Evolutionary conservation across 2,113 vertebrate species (phyloP), one percentile per base, ranked within the genome.

Genomic region (Centrocercus urophasianus): DNA sequence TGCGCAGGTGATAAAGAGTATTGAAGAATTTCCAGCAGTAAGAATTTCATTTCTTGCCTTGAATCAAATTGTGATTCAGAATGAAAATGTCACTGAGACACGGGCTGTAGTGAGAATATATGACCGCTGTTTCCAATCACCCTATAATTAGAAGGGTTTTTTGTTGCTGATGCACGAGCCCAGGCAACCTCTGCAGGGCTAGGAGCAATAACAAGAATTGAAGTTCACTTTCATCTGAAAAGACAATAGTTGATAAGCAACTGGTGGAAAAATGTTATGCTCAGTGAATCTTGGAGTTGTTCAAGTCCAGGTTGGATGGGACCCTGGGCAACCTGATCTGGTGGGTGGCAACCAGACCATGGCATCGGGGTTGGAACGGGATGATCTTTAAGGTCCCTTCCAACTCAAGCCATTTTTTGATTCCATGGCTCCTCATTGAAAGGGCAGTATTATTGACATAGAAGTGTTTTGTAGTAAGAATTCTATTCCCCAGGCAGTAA

Each of bases 1-100:
- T 89, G 75, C 80, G 90, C 90, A 95, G 93, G 94, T 97, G 93
- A 86, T 92, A 63, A 84, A 83, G 61, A 93, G 52, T 40, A 70
- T 24, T 82, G 52, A 64, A 92, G 69, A 96, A 76, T 81, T 86
- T 83, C 83, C 67, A 64, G 47, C 63, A 66, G 45, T 32, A 85
- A 73, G 60, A 63, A 57, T 14, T 73, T 47, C 40, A 38, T 94
- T 78, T 83, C 87, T 95, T 67, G 25, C 57, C 76, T 76, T 86
- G 77, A 85, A 89, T 89, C 64, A 73, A 90, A 67, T 13, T 52
- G 59, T 94, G 94, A 95, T 50, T 95, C 83, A 92, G 77, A 87
- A 43, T 75, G 80, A 90, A 84, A 96, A 91, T 87, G 65, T 83
- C 83, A 82, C 87, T 74, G 88, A 91, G 72, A 60, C 57, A 64